Evolutionary conservation across 2,797 vertebrate genomes (phyloP), one percentile per base, ranked within the genome.

Genomic region (Streptopelia turtur): DNA sequence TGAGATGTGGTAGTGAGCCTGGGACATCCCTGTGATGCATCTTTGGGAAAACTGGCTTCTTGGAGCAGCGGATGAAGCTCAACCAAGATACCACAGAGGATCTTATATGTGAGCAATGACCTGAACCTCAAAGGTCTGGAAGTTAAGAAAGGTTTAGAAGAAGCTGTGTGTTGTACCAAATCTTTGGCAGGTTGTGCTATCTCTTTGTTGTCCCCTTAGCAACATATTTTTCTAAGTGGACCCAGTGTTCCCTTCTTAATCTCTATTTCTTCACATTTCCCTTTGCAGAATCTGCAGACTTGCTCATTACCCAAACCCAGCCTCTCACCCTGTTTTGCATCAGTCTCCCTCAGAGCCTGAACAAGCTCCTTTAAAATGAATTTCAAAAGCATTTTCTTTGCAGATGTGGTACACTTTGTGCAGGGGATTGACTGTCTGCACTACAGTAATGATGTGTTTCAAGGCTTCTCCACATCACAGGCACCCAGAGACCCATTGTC

Each of bases 11-110:
- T 5, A 28, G 33, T 6, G 17, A 72, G 15, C 60, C 43, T 55
- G 28, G 16, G n/a, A 50, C 4, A 43, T 50, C 16, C 11, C 8
- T 7, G 2, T 55, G 15, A 39, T 1, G 1, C 1, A 9, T 13
- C 5, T 72, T 11, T 47, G 30, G 11, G 47, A 90, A 69, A 69
- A 2, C 20, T 79, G 61, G 10, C 10, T 72, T 20, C 27, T 31
- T 76, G 39, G 5, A 77, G 5, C 10, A 56, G 10, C 11, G 27
- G 39, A n/a, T 2, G 2, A 37, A 68, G 30, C 16, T 82, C 21
- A 65, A 23, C 16, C 8, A 35, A 43, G 24, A 55, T 69, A 69
- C 4, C 24, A 28, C 10, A 53, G 6, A 6, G 5, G 47, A 49
- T 60, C 31, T 79, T 83, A 16, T 45, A 12, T 24, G 12, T 21